phyloP scores from a whole-genome alignment of 1,140 invertebrate species.

The Trachymyrmex septentrionalis region DNA sequence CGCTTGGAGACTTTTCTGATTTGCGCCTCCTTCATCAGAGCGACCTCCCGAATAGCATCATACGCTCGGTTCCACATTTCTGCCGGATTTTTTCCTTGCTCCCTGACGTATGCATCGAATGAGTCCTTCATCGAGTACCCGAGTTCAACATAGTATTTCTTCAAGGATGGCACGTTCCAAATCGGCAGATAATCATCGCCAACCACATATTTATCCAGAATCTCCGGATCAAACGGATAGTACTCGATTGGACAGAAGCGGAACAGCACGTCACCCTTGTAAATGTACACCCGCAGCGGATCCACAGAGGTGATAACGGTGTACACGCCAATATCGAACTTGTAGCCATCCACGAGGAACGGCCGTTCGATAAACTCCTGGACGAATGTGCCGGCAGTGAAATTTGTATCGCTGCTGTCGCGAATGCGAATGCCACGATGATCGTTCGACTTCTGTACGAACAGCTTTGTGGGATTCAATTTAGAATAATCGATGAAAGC shows the following conservation, averaged over 20 bases:
- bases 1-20: conserved; percentile 87
- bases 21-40: conserved; percentile 91
- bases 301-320: conserved; percentile 96
- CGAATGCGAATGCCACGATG: conserved; percentile 96
- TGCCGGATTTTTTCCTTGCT: conserved; percentile 90
- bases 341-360: conserved; percentile 94
- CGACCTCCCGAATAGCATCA: conserved; percentile 91
- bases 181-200: conserved; percentile 97
- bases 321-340: conserved; percentile 99
- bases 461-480: conserved; percentile 90
- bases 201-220: conserved; percentile 96
- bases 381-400: conserved; percentile 94
- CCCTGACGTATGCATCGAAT: conserved; percentile 93
- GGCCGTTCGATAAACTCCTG: conserved; percentile 96
- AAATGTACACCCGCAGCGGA: conserved; percentile 95
- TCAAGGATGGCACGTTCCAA: conserved; percentile 96
- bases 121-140: conserved; percentile 95
- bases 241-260: conserved; percentile 98
- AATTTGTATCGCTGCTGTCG: conserved; percentile 90
- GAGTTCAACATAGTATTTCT: conserved; percentile 91
- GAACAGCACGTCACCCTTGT: conserved; percentile 95
- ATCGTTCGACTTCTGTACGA: conserved; percentile 97
- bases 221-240: conserved; percentile 94
- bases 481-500: conserved; percentile 91
- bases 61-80: conserved; percentile 94